Conservation (phyloP, 2,888 invertebrate species). For the Hemistola chrysoprasaria region DNA sequence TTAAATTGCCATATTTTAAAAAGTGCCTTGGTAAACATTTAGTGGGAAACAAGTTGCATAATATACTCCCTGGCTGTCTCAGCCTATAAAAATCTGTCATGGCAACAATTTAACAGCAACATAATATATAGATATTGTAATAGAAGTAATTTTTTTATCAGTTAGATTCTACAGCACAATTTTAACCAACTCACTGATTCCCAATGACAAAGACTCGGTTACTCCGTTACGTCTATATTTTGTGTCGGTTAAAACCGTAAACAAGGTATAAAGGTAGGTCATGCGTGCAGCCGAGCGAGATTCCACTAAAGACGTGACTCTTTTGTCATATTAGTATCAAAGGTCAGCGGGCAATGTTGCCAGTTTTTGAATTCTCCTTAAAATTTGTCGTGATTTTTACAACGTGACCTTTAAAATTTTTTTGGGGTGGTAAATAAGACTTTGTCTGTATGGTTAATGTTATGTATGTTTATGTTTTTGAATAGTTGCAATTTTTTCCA, state of each 20-base stretch:
- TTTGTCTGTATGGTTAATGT: too few relatives aligned
- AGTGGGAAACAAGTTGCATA: too few relatives aligned
- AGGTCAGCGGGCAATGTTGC: constrained; percentile 25
- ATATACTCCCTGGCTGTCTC: too few relatives aligned
- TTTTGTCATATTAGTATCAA: constrained; percentile 29
- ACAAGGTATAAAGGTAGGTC: constrained; percentile 31
- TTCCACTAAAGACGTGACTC: constrained; percentile 31
- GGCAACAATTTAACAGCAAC: too few relatives aligned
- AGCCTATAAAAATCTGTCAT: too few relatives aligned
- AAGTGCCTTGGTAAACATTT: too few relatives aligned
- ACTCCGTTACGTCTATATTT: constrained; percentile 23
- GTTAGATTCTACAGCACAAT: constrained; percentile 11
- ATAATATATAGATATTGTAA: neutral
- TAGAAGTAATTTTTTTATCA: neutral
- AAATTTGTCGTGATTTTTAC: constrained; percentile 10
- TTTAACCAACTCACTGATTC: constrained; percentile 17
- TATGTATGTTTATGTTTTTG: too few relatives aligned
- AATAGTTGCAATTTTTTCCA: too few relatives aligned
- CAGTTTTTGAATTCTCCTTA: constrained; percentile 8
- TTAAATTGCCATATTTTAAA: too few relatives aligned
- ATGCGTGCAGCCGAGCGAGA: constrained; percentile 24
- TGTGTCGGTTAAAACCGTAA: constrained; percentile 30
- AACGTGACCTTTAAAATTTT: constrained; percentile 7
- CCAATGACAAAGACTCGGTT: constrained; percentile 21
- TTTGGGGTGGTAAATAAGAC: too few relatives aligned